Evolutionary conservation across 2,113 vertebrate species (phyloP).

Genomic region (Rhinoderma darwinii): DNA sequence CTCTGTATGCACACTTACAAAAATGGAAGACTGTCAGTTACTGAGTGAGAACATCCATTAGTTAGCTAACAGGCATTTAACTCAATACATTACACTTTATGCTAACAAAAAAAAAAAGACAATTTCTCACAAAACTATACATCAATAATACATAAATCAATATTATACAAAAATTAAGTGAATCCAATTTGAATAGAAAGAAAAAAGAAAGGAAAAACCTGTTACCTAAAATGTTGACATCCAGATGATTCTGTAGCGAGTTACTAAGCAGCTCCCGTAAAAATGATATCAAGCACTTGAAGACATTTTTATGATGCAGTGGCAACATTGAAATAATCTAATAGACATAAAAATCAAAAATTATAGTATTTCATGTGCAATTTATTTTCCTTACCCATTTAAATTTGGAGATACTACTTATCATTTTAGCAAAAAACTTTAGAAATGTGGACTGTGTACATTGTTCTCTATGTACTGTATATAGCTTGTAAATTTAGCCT

Average conservation of each 20-base stretch:
- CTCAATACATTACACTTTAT: too few species aligned
- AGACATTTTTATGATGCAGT: constrained; percentile 87
- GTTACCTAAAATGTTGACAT: constrained; percentile 89
- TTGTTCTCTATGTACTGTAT: too few species aligned
- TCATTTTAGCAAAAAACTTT: too few species aligned
- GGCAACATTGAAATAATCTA: constrained; percentile 87
- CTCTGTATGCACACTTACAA: too few species aligned
- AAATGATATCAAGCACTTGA: constrained; percentile 90
- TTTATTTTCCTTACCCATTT: not conserved
- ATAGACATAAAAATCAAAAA: constrained; percentile 15
- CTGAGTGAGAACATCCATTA: too few species aligned
- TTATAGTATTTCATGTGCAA: not conserved
- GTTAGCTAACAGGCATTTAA: too few species aligned
- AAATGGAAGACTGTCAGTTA: too few species aligned
- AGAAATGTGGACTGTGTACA: too few species aligned
- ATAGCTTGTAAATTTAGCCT: too few species aligned
- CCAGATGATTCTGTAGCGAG: constrained; percentile 86
- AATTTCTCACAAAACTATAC: too few species aligned
- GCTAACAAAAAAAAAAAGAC: too few species aligned
- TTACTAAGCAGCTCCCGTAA: constrained; percentile 88
- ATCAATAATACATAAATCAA: too few species aligned
- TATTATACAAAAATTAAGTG: not conserved
- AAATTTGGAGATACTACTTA: not conserved
- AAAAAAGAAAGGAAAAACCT: not conserved
- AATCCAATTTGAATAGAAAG: not conserved